Evolutionary conservation across 2,113 vertebrate species (phyloP).

Genomic region (Pollimyrus isidori): DNA sequence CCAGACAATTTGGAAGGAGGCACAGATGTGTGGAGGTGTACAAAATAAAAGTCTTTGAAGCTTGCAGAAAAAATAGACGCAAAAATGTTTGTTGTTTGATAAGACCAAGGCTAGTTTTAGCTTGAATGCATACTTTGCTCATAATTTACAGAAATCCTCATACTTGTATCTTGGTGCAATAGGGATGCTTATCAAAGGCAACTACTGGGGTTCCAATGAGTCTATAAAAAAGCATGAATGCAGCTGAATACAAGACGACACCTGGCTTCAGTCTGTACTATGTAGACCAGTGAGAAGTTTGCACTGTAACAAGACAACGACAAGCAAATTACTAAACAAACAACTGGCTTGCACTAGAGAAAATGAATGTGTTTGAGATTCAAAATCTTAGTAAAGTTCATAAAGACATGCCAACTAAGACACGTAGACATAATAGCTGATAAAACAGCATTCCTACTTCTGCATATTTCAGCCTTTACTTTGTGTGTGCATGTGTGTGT

Average conservation of each 20-base stretch:
- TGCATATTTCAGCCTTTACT: neutral
- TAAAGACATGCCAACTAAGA: neutral
- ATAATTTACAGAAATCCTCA: neutral
- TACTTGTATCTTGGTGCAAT: neutral
- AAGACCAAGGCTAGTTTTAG: neutral
- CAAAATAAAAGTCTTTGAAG: neutral
- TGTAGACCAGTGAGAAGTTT: neutral
- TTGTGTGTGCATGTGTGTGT: too few species aligned
- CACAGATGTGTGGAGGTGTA: neutral
- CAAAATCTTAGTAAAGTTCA: neutral
- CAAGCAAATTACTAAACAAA: neutral
- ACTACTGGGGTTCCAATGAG: neutral
- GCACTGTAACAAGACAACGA: neutral
- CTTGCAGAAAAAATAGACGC: neutral
- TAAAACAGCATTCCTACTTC: too few species aligned
- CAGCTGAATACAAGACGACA: neutral
- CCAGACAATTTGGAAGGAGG: neutral
- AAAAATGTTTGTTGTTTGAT: neutral
- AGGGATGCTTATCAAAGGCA: neutral
- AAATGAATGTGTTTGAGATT: neutral
- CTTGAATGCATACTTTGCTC: neutral
- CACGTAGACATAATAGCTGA: neutral
- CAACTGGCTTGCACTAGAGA: neutral
- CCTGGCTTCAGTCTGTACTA: neutral
- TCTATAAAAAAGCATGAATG: neutral